Conservation (phyloP, 1,140 invertebrate species). For the Heliconius congener region DNA sequence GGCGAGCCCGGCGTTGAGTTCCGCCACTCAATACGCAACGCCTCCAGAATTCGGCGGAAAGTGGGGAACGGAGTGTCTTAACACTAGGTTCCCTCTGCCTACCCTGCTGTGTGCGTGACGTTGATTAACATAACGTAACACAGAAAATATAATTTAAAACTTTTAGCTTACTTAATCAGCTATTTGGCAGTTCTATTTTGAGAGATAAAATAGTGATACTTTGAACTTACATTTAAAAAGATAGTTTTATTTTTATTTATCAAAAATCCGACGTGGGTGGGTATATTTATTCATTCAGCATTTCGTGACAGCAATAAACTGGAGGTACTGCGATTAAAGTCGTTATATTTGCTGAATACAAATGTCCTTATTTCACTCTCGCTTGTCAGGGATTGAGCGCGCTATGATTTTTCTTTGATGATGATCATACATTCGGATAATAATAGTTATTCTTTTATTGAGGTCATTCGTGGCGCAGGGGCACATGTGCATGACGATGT, state of each 20-base stretch:
- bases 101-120: too few species aligned
- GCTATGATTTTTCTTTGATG: neutral
- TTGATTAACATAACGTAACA: neutral
- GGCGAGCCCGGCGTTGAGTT: too few species aligned
- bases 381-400: neutral
- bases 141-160: neutral
- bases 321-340: slow-evolving; percentile 20
- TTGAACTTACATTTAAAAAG: neutral
- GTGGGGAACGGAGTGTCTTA: too few species aligned
- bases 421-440: neutral
- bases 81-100: too few species aligned
- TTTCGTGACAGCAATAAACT: slow-evolving; percentile 26
- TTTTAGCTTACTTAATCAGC: neutral
- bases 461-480: neutral
- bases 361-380: slow-evolving; percentile 15
- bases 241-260: neutral
- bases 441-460: neutral
- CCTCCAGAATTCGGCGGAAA: too few species aligned
- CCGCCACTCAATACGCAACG: too few species aligned
- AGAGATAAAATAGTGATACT: neutral
- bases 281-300: slow-evolving; percentile 1
- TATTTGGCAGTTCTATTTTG: neutral
- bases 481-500: too few species aligned
- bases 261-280: neutral
- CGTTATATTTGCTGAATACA: slow-evolving; percentile 19